These are phyloP conservation scores for Delphinus delphis DNA, from an alignment of 2,113 vertebrate species.

Conservation along the genomic window DNA sequence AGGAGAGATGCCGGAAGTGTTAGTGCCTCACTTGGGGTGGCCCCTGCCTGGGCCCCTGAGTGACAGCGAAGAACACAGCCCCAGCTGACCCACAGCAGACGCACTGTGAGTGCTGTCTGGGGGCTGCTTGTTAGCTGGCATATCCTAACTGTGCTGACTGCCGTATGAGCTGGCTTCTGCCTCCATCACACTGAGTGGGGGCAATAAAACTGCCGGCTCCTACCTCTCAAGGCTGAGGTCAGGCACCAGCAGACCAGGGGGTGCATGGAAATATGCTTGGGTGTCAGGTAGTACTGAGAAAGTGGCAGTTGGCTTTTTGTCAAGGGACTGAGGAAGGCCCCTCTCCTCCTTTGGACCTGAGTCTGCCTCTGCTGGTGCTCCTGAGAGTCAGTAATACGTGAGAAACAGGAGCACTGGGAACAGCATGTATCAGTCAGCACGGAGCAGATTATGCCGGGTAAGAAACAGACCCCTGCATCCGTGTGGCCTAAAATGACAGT, in stretches of 20 bases:
- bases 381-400: neutral
- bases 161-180: neutral
- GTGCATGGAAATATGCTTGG: neutral
- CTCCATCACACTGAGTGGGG: neutral
- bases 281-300: neutral
- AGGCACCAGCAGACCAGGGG: neutral
- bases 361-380: neutral
- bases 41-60: neutral
- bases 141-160: neutral
- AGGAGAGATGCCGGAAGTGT: neutral
- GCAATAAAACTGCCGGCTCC: neutral
- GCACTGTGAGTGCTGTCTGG: neutral
- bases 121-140: neutral
- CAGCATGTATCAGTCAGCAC: neutral
- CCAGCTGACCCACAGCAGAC: too few species aligned
- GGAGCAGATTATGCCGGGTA: neutral
- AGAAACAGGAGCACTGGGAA: neutral
- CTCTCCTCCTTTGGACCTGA: neutral
- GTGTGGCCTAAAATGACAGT: neutral
- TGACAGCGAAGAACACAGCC: too few species aligned
- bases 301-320: neutral
- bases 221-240: neutral
- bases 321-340: neutral
- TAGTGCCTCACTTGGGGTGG: neutral
- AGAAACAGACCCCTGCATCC: neutral